Percentiles rank a stretch among this genome's conserved stretches.
Conservation (phyloP, 2,888 invertebrate species). For the Meloe dianella region DNA sequence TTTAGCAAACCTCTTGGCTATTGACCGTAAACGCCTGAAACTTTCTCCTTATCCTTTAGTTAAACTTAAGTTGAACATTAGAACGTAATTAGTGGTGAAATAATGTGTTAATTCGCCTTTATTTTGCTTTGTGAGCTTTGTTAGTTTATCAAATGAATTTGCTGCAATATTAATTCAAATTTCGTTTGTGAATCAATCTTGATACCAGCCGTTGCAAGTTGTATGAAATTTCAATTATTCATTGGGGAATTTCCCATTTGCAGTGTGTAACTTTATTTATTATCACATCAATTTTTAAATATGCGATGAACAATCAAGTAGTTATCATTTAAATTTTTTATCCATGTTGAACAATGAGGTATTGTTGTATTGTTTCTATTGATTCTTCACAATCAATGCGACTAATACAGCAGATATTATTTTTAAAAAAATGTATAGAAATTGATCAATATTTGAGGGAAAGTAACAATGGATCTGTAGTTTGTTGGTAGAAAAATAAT, state of each 20-base stretch:
- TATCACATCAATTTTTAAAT: too few species aligned
- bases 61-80: background rate
- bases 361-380: background rate
- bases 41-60: too few species aligned
- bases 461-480: background rate
- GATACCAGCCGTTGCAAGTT: too few species aligned
- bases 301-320: background rate
- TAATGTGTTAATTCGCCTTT: background rate
- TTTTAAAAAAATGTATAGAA: background rate
- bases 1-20: too few species aligned
- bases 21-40: too few species aligned
- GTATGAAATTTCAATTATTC: too few species aligned
- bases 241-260: too few species aligned
- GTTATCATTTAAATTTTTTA: background rate
- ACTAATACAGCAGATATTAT: too few species aligned
- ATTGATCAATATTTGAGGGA: background rate
- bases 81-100: background rate
- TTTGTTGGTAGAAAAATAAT: background rate
- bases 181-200: background rate
- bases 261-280: too few species aligned
- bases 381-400: background rate
- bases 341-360: background rate
- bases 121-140: background rate
- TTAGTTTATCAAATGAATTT: background rate
- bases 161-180: background rate